phyloP scores from a whole-genome alignment of 2,888 invertebrate species.

The Caenorhabditis angaria region DNA sequence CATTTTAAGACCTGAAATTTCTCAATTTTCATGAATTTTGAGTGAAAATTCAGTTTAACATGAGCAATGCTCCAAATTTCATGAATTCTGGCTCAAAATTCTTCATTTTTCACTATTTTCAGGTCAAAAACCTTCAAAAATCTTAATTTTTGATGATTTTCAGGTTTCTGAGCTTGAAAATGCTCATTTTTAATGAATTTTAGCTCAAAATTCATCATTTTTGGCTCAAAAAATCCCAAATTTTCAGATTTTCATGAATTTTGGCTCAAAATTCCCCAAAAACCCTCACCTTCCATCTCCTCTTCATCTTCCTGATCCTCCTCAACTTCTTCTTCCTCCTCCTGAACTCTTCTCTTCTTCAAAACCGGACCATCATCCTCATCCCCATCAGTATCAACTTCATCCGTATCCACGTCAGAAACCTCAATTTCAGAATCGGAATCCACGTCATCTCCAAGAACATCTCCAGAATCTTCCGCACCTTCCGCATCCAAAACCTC shows the following conservation, averaged over 20 bases:
- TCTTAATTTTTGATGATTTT: too few species aligned
- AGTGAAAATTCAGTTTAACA: too few species aligned
- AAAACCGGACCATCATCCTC: slow-evolving; percentile 29
- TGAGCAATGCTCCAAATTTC: too few species aligned
- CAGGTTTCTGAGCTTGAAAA: too few species aligned
- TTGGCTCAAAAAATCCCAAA: too few species aligned
- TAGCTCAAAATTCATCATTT: too few species aligned
- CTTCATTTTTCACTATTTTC: too few species aligned
- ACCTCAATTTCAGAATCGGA: slow-evolving; percentile 54
- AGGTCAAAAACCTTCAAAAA: too few species aligned
- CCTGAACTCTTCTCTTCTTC: slow-evolving; percentile 37
- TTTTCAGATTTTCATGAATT: not conserved
- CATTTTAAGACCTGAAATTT: not conserved
- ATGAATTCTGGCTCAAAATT: too few species aligned
- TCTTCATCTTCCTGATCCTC: slow-evolving; percentile 48
- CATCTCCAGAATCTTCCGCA: slow-evolving; percentile 43
- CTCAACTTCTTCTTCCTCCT: slow-evolving; percentile 44
- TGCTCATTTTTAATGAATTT: too few species aligned
- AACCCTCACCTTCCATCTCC: slow-evolving; percentile 19
- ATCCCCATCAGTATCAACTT: slow-evolving; percentile 42
- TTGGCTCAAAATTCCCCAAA: slow-evolving; percentile 11
- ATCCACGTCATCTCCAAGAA: slow-evolving; percentile 68
- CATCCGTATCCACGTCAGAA: slow-evolving; percentile 53
- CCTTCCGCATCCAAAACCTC: slow-evolving; percentile 59
- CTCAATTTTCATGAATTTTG: not conserved